These are phyloP conservation scores for Andrena fulva DNA, from an alignment of 2,888 invertebrate genomes.

Conservation along the genomic window DNA sequence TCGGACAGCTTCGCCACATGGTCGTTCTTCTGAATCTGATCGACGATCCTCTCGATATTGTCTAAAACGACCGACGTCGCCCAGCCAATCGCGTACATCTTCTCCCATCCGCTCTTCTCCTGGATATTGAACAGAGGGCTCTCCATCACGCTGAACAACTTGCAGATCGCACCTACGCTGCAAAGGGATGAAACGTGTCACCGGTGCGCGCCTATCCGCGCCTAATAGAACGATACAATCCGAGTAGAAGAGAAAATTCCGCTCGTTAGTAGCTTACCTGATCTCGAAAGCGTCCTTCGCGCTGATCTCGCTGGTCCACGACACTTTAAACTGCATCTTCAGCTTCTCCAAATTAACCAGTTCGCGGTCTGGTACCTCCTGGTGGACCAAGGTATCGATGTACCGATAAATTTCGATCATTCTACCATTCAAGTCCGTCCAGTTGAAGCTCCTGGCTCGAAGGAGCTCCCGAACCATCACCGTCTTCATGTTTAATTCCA, in stretches of 20 bases:
- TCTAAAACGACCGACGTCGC: slow-evolving; percentile 72
- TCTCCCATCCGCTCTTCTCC: slow-evolving; percentile 69
- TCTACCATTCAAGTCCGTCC: slow-evolving; percentile 79
- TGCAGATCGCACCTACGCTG: slow-evolving; percentile 81
- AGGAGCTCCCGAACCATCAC: slow-evolving; percentile 54
- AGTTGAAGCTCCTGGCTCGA: slow-evolving; percentile 70
- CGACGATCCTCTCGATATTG: slow-evolving; percentile 74
- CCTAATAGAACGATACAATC: neutral
- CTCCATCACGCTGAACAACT: slow-evolving; percentile 76
- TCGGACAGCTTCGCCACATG: slow-evolving; percentile 63
- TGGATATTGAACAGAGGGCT: slow-evolving; percentile 76
- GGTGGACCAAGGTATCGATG: slow-evolving; percentile 75
- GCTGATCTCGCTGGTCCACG: slow-evolving; percentile 74
- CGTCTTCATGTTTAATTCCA: slow-evolving; percentile 72
- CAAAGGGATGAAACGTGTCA: slow-evolving; percentile 63
- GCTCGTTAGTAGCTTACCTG: slow-evolving; percentile 69
- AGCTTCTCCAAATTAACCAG: slow-evolving; percentile 59
- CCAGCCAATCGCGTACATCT: slow-evolving; percentile 76
- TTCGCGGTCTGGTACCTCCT: slow-evolving; percentile 65
- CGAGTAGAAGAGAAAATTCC: neutral
- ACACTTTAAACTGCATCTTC: slow-evolving; percentile 64
- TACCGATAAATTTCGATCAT: slow-evolving; percentile 76
- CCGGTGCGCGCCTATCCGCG: neutral
- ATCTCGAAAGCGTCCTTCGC: slow-evolving; percentile 75
- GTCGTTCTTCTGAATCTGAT: slow-evolving; percentile 73